Conservation (phyloP, 2,113 vertebrate species). For the Ophiodon elongatus region DNA sequence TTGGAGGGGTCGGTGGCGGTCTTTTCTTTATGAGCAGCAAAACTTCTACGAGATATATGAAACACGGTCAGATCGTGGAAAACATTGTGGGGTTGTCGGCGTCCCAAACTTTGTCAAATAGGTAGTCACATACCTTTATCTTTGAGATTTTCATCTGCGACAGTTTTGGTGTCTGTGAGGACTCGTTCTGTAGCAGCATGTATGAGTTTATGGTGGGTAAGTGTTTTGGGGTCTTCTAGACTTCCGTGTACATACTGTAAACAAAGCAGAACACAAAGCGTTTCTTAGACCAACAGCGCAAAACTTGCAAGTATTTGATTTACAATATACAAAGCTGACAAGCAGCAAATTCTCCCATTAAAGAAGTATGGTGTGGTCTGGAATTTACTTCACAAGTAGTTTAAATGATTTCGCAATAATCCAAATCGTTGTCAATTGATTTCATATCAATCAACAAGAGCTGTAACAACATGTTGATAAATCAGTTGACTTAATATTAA, state of each 20-base stretch:
- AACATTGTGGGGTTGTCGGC: fast-evolving
- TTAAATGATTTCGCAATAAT: background rate
- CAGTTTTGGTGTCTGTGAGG: slow-evolving; percentile 91
- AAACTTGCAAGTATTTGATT: background rate
- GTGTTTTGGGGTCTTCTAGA: slow-evolving; percentile 94
- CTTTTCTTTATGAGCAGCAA: slow-evolving; percentile 93
- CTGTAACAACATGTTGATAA: background rate
- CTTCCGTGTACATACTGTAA: slow-evolving; percentile 90
- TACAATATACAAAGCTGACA: background rate
- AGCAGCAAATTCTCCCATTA: background rate
- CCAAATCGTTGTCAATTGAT: background rate
- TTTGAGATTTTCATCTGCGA: slow-evolving; percentile 93
- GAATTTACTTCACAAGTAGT: too few species aligned
- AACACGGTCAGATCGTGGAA: background rate
- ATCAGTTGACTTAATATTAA: background rate
- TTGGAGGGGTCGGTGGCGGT: slow-evolving; percentile 86
- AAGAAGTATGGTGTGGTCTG: background rate
- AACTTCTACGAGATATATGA: slow-evolving; percentile 85
- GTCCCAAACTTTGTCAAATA: background rate
- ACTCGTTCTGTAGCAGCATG: slow-evolving; percentile 93
- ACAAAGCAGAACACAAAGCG: slow-evolving; percentile 16
- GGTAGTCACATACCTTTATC: slow-evolving; percentile 87
- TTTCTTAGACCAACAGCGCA: background rate
- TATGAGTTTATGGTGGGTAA: slow-evolving; percentile 95
- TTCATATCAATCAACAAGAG: background rate